Evolutionary conservation across 2,888 invertebrate genomes (phyloP).

Genomic region (Erynnis tages): DNA sequence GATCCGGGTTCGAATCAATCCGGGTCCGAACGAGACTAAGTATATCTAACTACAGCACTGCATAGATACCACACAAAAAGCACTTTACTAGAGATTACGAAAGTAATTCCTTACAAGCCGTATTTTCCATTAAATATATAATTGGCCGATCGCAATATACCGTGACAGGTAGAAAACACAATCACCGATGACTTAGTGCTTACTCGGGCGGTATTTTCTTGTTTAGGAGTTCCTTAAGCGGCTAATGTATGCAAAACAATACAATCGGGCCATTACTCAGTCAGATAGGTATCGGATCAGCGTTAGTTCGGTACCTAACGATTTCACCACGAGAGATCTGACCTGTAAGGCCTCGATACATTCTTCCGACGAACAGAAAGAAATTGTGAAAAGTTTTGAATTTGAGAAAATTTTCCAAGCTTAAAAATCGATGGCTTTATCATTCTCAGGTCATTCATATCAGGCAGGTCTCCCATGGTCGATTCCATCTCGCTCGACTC

Average conservation of each 20-base stretch:
- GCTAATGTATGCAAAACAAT: constrained; percentile 27
- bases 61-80: too few species aligned
- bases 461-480: too few species aligned
- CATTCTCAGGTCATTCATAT: too few species aligned
- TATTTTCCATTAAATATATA: constrained; percentile 6
- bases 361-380: too few species aligned
- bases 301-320: constrained; percentile 28
- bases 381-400: too few species aligned
- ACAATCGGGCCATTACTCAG: constrained; percentile 27
- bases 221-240: constrained; percentile 24
- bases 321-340: constrained; percentile 28
- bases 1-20: too few species aligned
- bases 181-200: constrained; percentile 22
- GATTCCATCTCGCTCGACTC: too few species aligned
- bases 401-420: too few species aligned
- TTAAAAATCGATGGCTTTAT: too few species aligned
- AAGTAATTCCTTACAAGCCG: constrained; percentile 8
- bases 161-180: constrained; percentile 6
- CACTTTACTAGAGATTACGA: too few species aligned
- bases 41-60: too few species aligned
- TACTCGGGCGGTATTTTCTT: constrained; percentile 20
- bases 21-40: too few species aligned
- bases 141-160: constrained; percentile 8
- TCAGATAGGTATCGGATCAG: constrained; percentile 29
- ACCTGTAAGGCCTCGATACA: constrained; percentile 28